These are phyloP conservation scores for Drosophila bunnanda DNA, from an alignment of 2,888 invertebrate species.

Conservation along the genomic window DNA sequence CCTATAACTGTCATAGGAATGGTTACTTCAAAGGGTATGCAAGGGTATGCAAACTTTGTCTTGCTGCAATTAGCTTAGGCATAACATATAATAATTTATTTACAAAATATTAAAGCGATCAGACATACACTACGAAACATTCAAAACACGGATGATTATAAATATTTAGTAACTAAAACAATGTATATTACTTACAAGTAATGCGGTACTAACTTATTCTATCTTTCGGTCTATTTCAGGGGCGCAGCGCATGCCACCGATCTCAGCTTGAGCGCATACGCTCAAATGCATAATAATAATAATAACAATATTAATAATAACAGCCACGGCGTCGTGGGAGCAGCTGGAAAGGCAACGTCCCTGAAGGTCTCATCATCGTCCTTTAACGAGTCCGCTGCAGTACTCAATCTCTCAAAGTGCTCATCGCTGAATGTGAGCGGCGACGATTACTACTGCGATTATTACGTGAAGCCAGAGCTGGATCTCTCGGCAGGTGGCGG, in stretches of 20 bases:
- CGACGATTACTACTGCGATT: slow-evolving; percentile 79
- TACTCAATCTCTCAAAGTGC: slow-evolving; percentile 81
- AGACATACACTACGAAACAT: too few relatives aligned
- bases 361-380: slow-evolving; percentile 68
- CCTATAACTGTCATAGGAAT: too few relatives aligned
- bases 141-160: too few relatives aligned
- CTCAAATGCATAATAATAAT: slow-evolving; percentile 71
- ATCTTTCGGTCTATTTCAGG: slow-evolving; percentile 52
- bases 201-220: neutral
- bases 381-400: slow-evolving; percentile 74
- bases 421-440: slow-evolving; percentile 66
- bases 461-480: slow-evolving; percentile 82
- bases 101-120: too few relatives aligned
- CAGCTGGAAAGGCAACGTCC: slow-evolving; percentile 50
- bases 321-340: slow-evolving; percentile 48
- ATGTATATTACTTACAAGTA: too few relatives aligned
- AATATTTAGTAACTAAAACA: too few relatives aligned
- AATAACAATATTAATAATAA: slow-evolving; percentile 61
- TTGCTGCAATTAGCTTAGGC: too few relatives aligned
- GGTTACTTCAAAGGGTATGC: too few relatives aligned
- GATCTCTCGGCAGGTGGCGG: slow-evolving; percentile 68
- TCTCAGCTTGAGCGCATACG: slow-evolving; percentile 74
- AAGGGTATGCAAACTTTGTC: too few relatives aligned
- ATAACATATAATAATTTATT: too few relatives aligned
- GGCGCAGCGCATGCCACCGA: slow-evolving; percentile 82